Conservation (phyloP, 1,140 invertebrate species). For the Zeugodacus cucurbitae region DNA sequence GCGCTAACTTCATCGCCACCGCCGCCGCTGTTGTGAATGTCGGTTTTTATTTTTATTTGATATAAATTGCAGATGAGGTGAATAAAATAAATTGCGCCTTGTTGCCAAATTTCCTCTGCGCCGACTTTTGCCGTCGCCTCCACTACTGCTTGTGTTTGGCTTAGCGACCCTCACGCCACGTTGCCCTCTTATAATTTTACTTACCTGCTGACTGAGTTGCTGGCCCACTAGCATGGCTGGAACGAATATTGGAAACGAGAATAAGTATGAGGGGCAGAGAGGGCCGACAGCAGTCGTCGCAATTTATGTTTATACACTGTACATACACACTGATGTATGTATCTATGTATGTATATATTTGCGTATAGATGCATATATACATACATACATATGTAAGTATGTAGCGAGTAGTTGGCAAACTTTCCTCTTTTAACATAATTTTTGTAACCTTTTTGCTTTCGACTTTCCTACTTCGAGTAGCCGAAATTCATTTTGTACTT, state of each 20-base stretch:
- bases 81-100: slow-evolving; percentile 45
- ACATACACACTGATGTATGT: background rate
- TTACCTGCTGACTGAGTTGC: slow-evolving; percentile 1
- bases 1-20: background rate
- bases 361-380: no score
- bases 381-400: no score
- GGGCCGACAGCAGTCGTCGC: background rate
- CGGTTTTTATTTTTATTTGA: slow-evolving; percentile 45
- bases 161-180: background rate
- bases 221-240: background rate
- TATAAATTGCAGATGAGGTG: slow-evolving; percentile 47
- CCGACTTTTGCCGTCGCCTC: background rate
- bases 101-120: slow-evolving; percentile 44
- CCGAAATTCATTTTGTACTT: slow-evolving; percentile 21
- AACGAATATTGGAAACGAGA: background rate
- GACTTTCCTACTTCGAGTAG: background rate
- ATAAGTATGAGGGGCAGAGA: background rate
- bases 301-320: background rate
- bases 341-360: no score
- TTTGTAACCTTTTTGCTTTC: background rate
- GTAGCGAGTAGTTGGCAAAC: background rate
- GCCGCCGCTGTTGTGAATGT: background rate
- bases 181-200: background rate
- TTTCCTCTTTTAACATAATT: background rate
- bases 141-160: background rate